Percentiles rank a stretch among this genome's conserved stretches.
phyloP scores from a whole-genome alignment of 2,888 invertebrate species.

The Tethea ocularis region DNA sequence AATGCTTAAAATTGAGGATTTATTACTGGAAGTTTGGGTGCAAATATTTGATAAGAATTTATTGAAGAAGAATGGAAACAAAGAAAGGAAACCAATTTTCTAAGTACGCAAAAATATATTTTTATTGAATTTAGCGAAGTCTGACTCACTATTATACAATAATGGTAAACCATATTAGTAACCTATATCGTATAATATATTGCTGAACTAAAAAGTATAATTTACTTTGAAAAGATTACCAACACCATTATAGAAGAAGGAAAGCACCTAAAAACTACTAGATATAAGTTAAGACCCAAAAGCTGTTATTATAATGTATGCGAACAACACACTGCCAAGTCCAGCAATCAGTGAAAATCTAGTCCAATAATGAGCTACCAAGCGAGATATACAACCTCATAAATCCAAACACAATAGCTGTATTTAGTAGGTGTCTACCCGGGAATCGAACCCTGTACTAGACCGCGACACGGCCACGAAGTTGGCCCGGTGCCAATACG shows the following conservation, averaged over 20 bases:
- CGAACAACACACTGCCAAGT: not conserved
- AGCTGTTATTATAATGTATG: not conserved
- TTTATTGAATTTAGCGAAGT: too few species aligned
- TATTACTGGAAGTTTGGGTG: not conserved
- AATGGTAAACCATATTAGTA: too few species aligned
- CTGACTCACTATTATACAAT: too few species aligned
- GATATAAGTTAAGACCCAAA: not conserved
- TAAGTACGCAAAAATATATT: too few species aligned
- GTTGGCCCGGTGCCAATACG: slow-evolving; percentile 43
- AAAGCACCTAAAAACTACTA: not conserved
- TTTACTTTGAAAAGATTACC: too few species aligned
- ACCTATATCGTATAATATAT: too few species aligned
- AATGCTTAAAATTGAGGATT: not conserved
- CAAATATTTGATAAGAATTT: not conserved
- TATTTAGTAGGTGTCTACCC: not conserved
- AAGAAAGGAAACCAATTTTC: too few species aligned
- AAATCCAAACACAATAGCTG: slow-evolving; percentile 14
- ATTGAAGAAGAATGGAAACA: not conserved
- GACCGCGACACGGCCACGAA: slow-evolving; percentile 21
- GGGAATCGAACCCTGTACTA: slow-evolving; percentile 41
- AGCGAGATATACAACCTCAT: slow-evolving; percentile 2
- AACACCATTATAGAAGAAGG: not conserved
- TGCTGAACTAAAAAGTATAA: too few species aligned
- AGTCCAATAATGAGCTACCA: not conserved
- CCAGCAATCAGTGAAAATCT: not conserved